Base-by-base conservation (phyloP, 2,888 invertebrate species). In the Aspidapion aeneum region DNA sequence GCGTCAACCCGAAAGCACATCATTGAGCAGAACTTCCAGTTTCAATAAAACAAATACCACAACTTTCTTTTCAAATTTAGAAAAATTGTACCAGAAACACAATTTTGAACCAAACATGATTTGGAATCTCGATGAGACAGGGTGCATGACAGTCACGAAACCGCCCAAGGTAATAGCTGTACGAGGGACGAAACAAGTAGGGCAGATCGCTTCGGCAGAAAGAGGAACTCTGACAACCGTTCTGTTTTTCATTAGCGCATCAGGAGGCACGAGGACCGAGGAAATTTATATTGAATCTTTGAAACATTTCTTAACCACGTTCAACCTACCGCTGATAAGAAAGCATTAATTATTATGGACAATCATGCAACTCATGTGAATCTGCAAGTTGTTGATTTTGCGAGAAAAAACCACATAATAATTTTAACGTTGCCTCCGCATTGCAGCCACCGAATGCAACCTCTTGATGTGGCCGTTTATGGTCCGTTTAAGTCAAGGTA, bases 101-200 rank as follows among this genome's bases (percentile, higher is more conserved):
- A 68, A 63, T 17, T 65, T 66, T 65, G 55, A 56, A 1, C 22
- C 65, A 21, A 18, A 65, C 54, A 62, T 52, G n/a, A n/a, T n/a
- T 7, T 52, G 54, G 54, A 52, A 63, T 21, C n/a, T 55, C 18
- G 59, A 69, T 51, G 60, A 69, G 62, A 65, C 62, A 20, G 66
- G 66, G 16, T 65, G 65, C 50, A 63, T 56, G 54, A 63, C 65
- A 1, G 65, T 66, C 1, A 68, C 66, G 17, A 66, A 68, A 3
- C 63, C 68, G 16, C 66, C 61, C 1, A 66, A 63, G n/a, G n/a
- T n/a, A n/a, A n/a, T n/a, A n/a, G n/a, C n/a, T n/a, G n/a, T n/a
- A n/a, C n/a, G n/a, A n/a, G 21, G 66, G 48, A 35, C 57, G 18
- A 67, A 65, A 57, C 64, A 67, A 55, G 56, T 63, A 2, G 61